Evolutionary conservation across 1,140 invertebrate genomes (phyloP).

Genomic region (Bradysia coprophila): DNA sequence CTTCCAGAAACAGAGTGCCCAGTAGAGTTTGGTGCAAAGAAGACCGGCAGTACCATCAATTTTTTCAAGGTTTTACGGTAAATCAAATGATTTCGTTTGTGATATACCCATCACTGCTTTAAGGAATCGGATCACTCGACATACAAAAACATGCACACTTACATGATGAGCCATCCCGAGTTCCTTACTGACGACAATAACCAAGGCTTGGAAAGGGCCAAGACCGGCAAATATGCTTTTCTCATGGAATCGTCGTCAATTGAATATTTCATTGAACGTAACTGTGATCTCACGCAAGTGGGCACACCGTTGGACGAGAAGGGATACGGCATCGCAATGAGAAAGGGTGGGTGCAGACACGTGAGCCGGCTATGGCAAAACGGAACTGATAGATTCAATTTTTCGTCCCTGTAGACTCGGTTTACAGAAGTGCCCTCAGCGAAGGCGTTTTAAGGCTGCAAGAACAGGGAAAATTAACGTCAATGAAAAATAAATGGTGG

Average conservation of each 20-base stretch:
- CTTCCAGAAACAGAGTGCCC: conserved; percentile 32
- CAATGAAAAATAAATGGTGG: conserved; percentile 82
- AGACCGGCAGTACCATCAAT: conserved; percentile 55
- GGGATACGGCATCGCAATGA: conserved; percentile 66
- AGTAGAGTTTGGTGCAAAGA: conserved; percentile 75
- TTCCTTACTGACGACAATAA: conserved; percentile 57
- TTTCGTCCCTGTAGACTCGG: conserved; percentile 37
- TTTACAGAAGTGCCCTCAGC: conserved; percentile 50
- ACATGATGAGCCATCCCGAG: conserved; percentile 57
- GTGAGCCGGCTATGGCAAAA: too few relatives aligned
- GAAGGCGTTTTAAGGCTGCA: conserved; percentile 60
- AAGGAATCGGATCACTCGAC: conserved; percentile 33
- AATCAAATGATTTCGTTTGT: too few relatives aligned
- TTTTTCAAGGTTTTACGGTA: conserved; percentile 89
- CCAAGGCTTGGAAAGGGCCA: conserved; percentile 69
- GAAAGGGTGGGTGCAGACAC: conserved; percentile 33
- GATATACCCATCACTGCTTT: too few relatives aligned
- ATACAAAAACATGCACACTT: conserved; percentile 44
- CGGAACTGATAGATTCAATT: too few relatives aligned
- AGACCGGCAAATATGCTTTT: conserved; percentile 57
- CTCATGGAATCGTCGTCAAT: conserved; percentile 72
- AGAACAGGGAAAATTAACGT: conserved; percentile 54
- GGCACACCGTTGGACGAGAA: conserved; percentile 63
- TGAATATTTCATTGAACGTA: conserved; percentile 53
- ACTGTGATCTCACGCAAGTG: conserved; percentile 60